Conservation (phyloP, 2,113 vertebrate genomes). For the Chinchilla lanigera region DNA sequence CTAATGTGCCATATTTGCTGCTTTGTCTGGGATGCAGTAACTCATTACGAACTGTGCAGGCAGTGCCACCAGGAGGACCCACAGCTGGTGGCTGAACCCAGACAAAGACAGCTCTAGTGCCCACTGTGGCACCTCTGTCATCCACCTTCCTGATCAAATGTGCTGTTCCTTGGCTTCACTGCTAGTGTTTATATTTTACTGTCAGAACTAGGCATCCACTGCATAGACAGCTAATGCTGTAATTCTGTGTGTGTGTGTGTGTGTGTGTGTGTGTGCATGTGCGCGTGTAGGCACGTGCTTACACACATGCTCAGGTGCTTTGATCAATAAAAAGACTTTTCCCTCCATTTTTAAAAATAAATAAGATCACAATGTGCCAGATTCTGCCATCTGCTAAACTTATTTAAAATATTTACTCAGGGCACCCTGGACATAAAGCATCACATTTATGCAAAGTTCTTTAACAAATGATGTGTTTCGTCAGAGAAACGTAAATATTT, state of each 20-base stretch:
- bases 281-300: neutral
- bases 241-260: neutral
- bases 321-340: neutral
- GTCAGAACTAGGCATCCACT: neutral
- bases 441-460: neutral
- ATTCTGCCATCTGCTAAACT: neutral
- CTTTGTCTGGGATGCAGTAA: neutral
- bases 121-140: accelerated
- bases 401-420: neutral
- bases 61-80: neutral
- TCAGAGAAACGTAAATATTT: slow-evolving; percentile 22
- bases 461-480: neutral
- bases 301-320: neutral
- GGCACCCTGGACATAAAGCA: neutral
- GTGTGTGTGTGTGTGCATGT: neutral
- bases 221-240: neutral
- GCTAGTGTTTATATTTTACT: slow-evolving; percentile 5
- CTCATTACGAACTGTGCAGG: slow-evolving; percentile 33
- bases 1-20: neutral
- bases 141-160: neutral
- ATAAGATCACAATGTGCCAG: slow-evolving; percentile 13
- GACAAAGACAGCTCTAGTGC: neutral
- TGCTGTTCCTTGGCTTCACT: neutral
- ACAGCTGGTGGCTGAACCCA: neutral
- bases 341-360: neutral